These are phyloP conservation scores for Callimorpha dominula DNA, from an alignment of 2,888 invertebrate species.

Conservation along the genomic window DNA sequence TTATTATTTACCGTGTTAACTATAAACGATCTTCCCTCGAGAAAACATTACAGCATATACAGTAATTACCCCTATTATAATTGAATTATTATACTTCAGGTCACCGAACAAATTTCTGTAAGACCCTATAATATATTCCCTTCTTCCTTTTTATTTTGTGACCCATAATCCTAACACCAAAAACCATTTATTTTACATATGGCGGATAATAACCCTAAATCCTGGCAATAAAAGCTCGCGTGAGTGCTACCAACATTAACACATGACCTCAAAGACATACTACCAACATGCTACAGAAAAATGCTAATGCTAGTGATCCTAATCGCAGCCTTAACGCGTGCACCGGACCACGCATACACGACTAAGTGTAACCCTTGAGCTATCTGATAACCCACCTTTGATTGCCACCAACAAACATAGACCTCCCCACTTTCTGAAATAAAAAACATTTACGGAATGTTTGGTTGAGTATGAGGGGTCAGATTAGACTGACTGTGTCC, in stretches of 20 bases:
- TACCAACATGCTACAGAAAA: conserved; percentile 72
- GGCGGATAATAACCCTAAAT: conserved; percentile 28
- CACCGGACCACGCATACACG: conserved; percentile 81
- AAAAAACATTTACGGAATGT: conserved; percentile 4
- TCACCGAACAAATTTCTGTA: neutral
- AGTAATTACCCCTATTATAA: neutral
- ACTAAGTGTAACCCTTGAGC: conserved; percentile 82
- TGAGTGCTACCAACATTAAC: conserved; percentile 68
- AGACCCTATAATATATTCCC: neutral
- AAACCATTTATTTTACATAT: conserved; percentile 24
- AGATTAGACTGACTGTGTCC: conserved; percentile 53
- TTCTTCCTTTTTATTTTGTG: conserved; percentile 11
- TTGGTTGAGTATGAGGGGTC: conserved; percentile 44
- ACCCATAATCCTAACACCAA: conserved; percentile 19
- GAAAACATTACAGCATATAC: too few relatives aligned
- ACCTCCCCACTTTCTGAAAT: conserved; percentile 44
- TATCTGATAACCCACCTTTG: conserved; percentile 79
- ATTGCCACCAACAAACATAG: conserved; percentile 58
- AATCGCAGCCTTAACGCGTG: conserved; percentile 78
- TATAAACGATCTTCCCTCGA: neutral
- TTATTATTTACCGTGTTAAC: neutral
- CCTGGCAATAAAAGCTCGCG: conserved; percentile 64
- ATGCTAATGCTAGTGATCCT: conserved; percentile 81
- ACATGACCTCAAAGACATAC: conserved; percentile 83
- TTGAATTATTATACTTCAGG: neutral